These are phyloP conservation scores for Chrysopa pallens DNA, from an alignment of 1,140 invertebrate genomes.

Conservation along the genomic window DNA sequence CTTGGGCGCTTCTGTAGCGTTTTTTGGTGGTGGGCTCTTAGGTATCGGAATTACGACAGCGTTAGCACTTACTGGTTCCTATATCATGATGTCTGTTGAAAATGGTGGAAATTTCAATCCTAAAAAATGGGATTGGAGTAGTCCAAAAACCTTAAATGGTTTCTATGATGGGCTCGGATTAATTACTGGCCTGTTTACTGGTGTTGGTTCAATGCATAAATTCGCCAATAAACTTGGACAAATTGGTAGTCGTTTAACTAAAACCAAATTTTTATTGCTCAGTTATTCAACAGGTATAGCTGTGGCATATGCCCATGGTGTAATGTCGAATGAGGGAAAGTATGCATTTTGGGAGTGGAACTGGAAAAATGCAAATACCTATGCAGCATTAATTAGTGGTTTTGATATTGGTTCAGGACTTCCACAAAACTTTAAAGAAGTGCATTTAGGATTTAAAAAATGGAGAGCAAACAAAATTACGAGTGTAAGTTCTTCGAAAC, in stretches of 20 bases:
- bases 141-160: neutral
- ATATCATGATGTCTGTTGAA: neutral
- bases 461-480: neutral
- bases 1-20: neutral
- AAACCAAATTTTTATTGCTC: neutral
- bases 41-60: neutral
- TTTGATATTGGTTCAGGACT: neutral
- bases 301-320: neutral
- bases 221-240: neutral
- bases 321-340: neutral
- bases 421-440: neutral
- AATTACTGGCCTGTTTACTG: neutral
- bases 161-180: neutral
- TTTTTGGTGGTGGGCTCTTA: neutral
- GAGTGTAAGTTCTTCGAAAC: neutral
- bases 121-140: neutral
- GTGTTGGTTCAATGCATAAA: neutral
- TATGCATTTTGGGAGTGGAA: neutral
- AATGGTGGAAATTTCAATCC: neutral
- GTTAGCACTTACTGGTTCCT: neutral
- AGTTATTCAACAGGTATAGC: neutral
- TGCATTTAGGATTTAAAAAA: neutral
- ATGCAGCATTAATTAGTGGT: neutral
- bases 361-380: neutral
- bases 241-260: neutral